These are phyloP conservation scores for Lucinisca nassula DNA, from an alignment of 2,888 invertebrate genomes.

Conservation along the genomic window DNA sequence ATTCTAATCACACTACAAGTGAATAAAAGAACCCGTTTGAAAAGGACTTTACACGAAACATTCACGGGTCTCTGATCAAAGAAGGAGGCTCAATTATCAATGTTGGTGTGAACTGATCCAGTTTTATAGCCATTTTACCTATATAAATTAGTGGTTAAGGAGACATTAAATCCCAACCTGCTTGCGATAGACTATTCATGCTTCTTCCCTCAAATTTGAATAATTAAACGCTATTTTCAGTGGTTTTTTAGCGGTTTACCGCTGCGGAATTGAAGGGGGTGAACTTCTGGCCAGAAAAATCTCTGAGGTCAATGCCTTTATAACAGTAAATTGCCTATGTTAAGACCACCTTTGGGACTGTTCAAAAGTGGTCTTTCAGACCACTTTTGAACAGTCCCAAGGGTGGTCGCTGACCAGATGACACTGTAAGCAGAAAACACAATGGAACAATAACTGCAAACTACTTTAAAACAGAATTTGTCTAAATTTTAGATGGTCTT, in stretches of 20 bases:
- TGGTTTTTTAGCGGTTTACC: background rate
- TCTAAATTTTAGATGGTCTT: too few species aligned
- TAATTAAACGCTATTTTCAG: conserved; percentile 11
- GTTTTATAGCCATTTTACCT: conserved; percentile 1
- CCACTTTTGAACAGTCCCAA: too few species aligned
- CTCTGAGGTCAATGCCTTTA: too few species aligned
- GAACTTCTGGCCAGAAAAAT: too few species aligned
- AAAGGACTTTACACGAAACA: background rate
- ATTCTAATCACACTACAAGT: background rate
- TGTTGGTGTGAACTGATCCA: background rate
- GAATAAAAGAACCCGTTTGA: background rate
- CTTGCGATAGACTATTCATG: background rate
- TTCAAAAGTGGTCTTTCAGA: too few species aligned
- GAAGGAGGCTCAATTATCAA: background rate
- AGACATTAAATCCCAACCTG: background rate
- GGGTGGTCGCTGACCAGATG: too few species aligned
- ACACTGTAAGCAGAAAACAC: too few species aligned
- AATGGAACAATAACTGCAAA: too few species aligned
- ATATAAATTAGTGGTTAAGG: background rate
- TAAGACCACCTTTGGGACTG: too few species aligned
- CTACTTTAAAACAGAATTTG: too few species aligned
- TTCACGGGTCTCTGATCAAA: background rate
- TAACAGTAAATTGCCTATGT: too few species aligned
- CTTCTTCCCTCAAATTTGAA: conserved; percentile 6
- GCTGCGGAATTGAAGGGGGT: too few species aligned